Evolutionary conservation across 2,888 invertebrate species (phyloP), one percentile per base, ranked within the genome.

Genomic region (Orchesella flavescens): DNA sequence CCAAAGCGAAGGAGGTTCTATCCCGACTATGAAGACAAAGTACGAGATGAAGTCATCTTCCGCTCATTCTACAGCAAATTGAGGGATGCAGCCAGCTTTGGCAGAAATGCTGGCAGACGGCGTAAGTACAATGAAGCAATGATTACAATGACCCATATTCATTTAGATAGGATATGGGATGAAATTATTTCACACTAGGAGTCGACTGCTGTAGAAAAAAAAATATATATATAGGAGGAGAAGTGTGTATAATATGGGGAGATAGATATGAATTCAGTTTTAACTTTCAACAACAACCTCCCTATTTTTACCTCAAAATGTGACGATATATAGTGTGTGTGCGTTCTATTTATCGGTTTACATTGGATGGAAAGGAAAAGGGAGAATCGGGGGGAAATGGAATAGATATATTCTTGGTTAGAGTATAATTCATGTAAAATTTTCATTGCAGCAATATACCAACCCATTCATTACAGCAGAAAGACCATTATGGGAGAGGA

Each of bases 1-100:
- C 93, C 94, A 89, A 93, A 93, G 90, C 94, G 95, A 89, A 92
- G 93, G 89, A 93, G 94, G 86, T 93, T 94, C 90, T 88, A 86
- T 65, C 87, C 87, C 13, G 94, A 95, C 89, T 90, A 91, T 46
- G 92, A 92, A 89, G 91, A 92, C 87, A 94, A 94, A 91, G 93
- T 96, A 90, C 93, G 93, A 91, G 95, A 93, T 91, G 96, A 96
- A 92, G 95, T 96, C 91, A 95, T 95, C 90, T 93, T 95, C 89
- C 93, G 96, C 90, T 96, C 96, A 90, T 95, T 94, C 92, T 96
- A 96, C 92, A 94, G 94, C 91, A 94, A 94, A 92, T 94, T 94
- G 91, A 93, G 94, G 89, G 92, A 93, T 89, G 94, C 93, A 89
- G 93, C 93, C 88, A 83, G 83, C 59, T 59, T 72, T 44, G 86